phyloP scores from a whole-genome alignment of 1,140 invertebrate species.

The Drosophila serrata region DNA sequence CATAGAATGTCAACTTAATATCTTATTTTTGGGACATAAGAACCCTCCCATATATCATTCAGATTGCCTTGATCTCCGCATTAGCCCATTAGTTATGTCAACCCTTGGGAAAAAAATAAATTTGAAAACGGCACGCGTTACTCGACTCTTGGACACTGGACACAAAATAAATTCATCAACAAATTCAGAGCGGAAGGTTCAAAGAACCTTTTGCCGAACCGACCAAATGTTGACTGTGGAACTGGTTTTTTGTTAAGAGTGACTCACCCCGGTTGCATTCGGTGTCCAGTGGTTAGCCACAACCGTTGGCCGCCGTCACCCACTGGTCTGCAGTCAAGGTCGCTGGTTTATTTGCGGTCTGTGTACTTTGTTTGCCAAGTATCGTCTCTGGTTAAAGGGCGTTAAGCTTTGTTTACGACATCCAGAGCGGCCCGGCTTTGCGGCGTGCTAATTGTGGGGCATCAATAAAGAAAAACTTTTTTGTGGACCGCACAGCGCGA shows the following conservation, averaged over 20 bases:
- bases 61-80: constrained; percentile 39
- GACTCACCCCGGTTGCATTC: constrained; percentile 49
- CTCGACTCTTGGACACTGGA: constrained; percentile 53
- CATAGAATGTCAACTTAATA: constrained; percentile 5
- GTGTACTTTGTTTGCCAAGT: constrained; percentile 55
- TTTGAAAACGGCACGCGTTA: constrained; percentile 67
- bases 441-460: constrained; percentile 69
- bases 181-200: constrained; percentile 52
- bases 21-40: constrained; percentile 2
- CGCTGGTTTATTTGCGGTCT: constrained; percentile 69
- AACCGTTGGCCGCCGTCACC: constrained; percentile 9
- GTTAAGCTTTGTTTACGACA: constrained; percentile 72
- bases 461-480: constrained; percentile 61
- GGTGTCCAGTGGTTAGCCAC: constrained; percentile 23
- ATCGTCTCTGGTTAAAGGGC: constrained; percentile 37
- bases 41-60: constrained; percentile 21
- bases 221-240: constrained; percentile 46
- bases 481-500: constrained; percentile 55
- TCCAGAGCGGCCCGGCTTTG: constrained; percentile 32
- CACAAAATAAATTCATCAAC: constrained; percentile 73
- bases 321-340: constrained; percentile 59
- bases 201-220: constrained; percentile 64
- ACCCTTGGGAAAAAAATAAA: constrained; percentile 31
- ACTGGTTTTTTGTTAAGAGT: constrained; percentile 26
- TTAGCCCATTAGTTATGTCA: constrained; percentile 54